phyloP scores from a whole-genome alignment of 2,113 vertebrate species.

The Dasyurus viverrinus region DNA sequence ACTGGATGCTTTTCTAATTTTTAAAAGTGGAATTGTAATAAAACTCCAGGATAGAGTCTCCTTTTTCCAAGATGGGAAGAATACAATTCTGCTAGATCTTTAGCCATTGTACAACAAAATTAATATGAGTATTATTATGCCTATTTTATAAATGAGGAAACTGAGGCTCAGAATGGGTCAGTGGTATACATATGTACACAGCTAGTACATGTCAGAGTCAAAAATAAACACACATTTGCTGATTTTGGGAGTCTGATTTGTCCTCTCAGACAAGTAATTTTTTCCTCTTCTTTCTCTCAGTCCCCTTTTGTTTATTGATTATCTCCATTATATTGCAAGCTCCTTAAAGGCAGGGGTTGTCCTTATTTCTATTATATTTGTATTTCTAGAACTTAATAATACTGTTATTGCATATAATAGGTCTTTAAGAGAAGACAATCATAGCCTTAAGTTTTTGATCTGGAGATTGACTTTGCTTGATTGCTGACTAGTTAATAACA shows the following conservation, averaged over 20 bases:
- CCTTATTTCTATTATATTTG: background rate
- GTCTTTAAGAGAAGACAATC: too few species aligned
- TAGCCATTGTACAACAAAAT: background rate
- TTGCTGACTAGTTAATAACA: too few species aligned
- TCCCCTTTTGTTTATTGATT: too few species aligned
- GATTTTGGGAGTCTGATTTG: background rate
- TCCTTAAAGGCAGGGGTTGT: background rate
- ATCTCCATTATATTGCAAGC: background rate
- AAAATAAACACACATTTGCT: background rate
- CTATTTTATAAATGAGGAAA: background rate
- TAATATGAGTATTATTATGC: background rate
- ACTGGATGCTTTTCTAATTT: background rate
- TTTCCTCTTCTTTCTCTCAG: background rate
- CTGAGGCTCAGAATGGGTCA: background rate
- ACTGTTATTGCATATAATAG: background rate
- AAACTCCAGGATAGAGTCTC: background rate
- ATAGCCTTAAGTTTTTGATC: too few species aligned
- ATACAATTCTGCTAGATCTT: background rate
- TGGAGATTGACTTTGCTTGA: too few species aligned
- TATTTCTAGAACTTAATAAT: background rate
- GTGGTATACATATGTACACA: background rate
- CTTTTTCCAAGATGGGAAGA: background rate
- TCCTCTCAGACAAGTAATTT: background rate
- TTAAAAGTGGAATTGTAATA: background rate
- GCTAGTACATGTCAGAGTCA: background rate